Evolutionary conservation across 2,113 vertebrate species (phyloP).

Genomic region (Indicator maculatus): DNA sequence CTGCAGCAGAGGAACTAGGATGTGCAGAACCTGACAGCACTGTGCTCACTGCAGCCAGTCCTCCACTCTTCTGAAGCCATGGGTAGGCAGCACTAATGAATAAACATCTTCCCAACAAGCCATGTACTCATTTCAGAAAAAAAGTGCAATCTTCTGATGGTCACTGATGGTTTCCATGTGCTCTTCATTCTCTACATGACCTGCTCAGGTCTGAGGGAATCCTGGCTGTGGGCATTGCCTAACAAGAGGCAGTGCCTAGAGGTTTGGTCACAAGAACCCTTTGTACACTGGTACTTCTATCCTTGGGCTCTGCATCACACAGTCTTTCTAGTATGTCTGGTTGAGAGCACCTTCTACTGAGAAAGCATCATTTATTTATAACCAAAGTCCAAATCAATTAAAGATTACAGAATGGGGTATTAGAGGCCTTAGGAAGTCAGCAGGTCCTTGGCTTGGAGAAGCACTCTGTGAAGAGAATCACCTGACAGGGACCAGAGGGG

Average conservation of each 20-base stretch:
- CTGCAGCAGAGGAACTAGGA: not conserved
- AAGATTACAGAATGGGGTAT: not conserved
- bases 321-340: not conserved
- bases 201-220: not conserved
- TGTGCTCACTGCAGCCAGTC: not conserved
- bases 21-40: not conserved
- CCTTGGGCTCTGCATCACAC: not conserved
- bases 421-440: not conserved
- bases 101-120: not conserved
- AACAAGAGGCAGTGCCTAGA: not conserved
- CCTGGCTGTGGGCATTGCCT: accelerated
- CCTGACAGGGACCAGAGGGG: not conserved
- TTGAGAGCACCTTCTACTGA: not conserved
- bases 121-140: not conserved
- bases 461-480: not conserved
- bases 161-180: not conserved
- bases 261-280: no score
- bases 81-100: not conserved
- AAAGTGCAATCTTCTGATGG: not conserved
- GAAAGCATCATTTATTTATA: not conserved
- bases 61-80: not conserved
- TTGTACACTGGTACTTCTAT: not conserved
- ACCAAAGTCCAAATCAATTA: not conserved
- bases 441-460: not conserved
- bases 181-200: not conserved